Base-by-base conservation (phyloP, 2,797 vertebrate species). In the Gallinago solitaria region DNA sequence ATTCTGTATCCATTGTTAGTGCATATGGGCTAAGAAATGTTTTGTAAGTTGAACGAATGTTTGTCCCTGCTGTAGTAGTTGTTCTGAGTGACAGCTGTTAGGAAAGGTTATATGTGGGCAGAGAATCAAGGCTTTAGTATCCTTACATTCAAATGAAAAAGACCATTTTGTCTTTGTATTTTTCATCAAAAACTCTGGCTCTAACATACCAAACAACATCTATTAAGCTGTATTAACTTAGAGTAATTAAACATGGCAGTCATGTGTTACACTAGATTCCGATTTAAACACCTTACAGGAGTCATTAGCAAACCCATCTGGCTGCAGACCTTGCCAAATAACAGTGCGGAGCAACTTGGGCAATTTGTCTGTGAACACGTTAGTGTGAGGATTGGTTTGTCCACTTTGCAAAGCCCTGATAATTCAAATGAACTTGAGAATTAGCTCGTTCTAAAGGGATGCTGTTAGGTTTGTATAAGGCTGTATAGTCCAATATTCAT, bases 251-350 rank as follows among this genome's bases (percentile, higher is more conserved):
- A 96, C 93, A 78, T 81, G 91, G 85, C 95, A 93, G 91, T 87
- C 79, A 16, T 78, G 77, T 94, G 91, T 93, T 96, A 65, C 67
- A 47, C 68, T 70, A 30, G 85, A 56, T 87, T 89, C 95, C 61
- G 82, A 92, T 89, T 89, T 86, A 92, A 96, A 90, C 91, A 93
- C 94, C 93, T 96, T 94, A 68, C 32, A 90, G 87, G 84, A 96
- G 84, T 95, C 94, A 96, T 97, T 96, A 96, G 78, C 78, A 94
- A 84, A 78, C 83, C 97, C 97, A 94, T 97, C 95, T 97, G 97
- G 85, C 86, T 75, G 84, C 47, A 93, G 70, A 79, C 82, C 74
- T 92, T 95, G 96, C 95, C 97, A 97, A 90, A 76, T 56, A 63
- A 35, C 75, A 64, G 77, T 32, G 51, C 59, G 69, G 47, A 81